phyloP scores from a whole-genome alignment of 2,797 vertebrate species.

The Carapus acus region DNA sequence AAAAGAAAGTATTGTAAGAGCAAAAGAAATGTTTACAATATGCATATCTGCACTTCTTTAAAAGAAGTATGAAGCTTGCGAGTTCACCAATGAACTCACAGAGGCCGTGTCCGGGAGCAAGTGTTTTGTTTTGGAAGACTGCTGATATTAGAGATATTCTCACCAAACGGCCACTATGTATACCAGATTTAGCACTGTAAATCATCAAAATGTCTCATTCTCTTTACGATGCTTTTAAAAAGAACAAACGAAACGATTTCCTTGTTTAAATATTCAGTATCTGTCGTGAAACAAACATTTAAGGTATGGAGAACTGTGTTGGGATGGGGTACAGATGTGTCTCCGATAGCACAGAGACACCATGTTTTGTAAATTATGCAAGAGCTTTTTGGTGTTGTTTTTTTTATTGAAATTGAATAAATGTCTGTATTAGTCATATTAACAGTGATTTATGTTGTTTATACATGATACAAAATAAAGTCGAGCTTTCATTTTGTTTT shows the following conservation, averaged over 20 bases:
- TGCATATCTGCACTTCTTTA: constrained; percentile 87
- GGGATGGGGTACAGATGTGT: constrained; percentile 71
- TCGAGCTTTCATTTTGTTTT: constrained; percentile 62
- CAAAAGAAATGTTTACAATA: constrained; percentile 92
- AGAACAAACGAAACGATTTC: constrained; percentile 34
- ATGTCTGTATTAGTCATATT: constrained; percentile 98
- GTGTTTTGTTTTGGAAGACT: constrained; percentile 75
- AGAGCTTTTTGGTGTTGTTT: constrained; percentile 87
- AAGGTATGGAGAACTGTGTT: constrained; percentile 49
- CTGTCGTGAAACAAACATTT: constrained; percentile 47
- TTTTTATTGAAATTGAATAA: constrained; percentile 86
- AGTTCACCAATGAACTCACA: constrained; percentile 60
- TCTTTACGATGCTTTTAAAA: constrained; percentile 70
- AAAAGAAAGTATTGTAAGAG: constrained; percentile 63
- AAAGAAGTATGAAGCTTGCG: constrained; percentile 72
- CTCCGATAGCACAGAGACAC: constrained; percentile 85
- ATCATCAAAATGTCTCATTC: constrained; percentile 74
- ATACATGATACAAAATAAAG: constrained; percentile 99
- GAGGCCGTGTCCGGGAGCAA: constrained; percentile 63
- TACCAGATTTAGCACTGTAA: constrained; percentile 81
- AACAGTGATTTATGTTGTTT: constrained; percentile 99
- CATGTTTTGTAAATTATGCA: constrained; percentile 99
- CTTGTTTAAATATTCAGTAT: constrained; percentile 61
- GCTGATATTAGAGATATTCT: constrained; percentile 78
- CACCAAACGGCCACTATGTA: constrained; percentile 80